Evolutionary conservation across 2,888 invertebrate species (phyloP).

Genomic region (Lithophane socia): DNA sequence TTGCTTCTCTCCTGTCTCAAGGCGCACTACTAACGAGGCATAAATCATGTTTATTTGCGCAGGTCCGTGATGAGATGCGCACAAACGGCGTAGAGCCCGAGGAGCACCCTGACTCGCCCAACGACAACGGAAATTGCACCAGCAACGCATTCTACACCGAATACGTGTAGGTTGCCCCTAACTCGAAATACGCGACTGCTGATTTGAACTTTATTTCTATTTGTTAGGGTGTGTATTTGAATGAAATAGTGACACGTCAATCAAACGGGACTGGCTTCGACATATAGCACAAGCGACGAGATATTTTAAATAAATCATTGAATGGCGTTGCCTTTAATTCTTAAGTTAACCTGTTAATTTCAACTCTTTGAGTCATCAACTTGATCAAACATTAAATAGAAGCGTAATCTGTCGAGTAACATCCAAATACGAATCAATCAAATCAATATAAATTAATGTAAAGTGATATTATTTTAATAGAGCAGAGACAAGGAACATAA

Average conservation of each 20-base stretch:
- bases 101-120: conserved; percentile 90
- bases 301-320: not conserved
- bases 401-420: too few species aligned
- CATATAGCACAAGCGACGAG: not conserved
- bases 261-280: conserved; percentile 15
- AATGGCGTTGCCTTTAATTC: not conserved
- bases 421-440: not conserved
- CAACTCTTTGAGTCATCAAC: not conserved
- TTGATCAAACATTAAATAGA: not conserved
- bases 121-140: conserved; percentile 91
- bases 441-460: not conserved
- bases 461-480: not conserved
- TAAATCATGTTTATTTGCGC: conserved; percentile 52
- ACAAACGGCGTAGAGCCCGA: conserved; percentile 91
- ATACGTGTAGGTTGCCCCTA: conserved; percentile 72
- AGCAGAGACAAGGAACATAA: not conserved
- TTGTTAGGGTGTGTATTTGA: conserved; percentile 5
- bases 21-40: conserved; percentile 7
- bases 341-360: not conserved
- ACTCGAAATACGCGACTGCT: conserved; percentile 51
- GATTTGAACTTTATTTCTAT: conserved; percentile 52
- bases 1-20: not conserved
- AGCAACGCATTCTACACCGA: conserved; percentile 90
- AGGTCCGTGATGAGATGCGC: conserved; percentile 92
- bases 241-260: not conserved